phyloP scores from a whole-genome alignment of 1,140 invertebrate species.

The Trigoniulus corallinus region DNA sequence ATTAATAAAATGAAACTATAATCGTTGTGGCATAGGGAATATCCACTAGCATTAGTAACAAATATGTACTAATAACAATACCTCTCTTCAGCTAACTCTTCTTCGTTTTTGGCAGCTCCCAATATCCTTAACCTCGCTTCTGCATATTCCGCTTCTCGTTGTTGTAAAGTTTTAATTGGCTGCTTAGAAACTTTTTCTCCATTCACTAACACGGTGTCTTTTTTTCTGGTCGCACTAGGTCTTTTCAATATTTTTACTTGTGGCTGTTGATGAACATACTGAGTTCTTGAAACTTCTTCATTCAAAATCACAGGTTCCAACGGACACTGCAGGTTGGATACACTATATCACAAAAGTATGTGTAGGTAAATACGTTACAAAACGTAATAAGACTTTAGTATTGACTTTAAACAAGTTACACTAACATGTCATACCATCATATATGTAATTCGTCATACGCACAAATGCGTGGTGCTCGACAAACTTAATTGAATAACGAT shows the following conservation, averaged over 20 bases:
- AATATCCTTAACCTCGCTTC: conserved; percentile 64
- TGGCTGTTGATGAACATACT: conserved; percentile 46
- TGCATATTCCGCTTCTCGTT: conserved; percentile 71
- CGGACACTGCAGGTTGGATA: neutral
- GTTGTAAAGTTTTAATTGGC: conserved; percentile 66
- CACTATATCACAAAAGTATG: neutral
- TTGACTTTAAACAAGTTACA: neutral
- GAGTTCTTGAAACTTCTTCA: conserved; percentile 28
- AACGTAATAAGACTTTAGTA: neutral
- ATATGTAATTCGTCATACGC: neutral
- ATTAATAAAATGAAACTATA: neutral
- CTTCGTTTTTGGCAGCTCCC: conserved; percentile 57
- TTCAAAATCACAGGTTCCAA: conserved; percentile 15
- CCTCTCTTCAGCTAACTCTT: conserved; percentile 30
- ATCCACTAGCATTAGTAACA: no score
- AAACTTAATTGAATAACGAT: no score
- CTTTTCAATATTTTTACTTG: conserved; percentile 67
- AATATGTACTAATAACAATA: neutral
- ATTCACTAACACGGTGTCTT: conserved; percentile 20
- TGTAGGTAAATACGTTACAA: neutral
- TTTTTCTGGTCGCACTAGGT: conserved; percentile 34
- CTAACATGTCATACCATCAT: neutral
- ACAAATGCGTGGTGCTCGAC: neutral
- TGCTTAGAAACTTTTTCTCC: conserved; percentile 40
- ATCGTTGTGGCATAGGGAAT: no score